Evolutionary conservation across 1,140 invertebrate genomes (phyloP), one percentile per base, ranked within the genome.

Genomic region (Cotesia glomerata): DNA sequence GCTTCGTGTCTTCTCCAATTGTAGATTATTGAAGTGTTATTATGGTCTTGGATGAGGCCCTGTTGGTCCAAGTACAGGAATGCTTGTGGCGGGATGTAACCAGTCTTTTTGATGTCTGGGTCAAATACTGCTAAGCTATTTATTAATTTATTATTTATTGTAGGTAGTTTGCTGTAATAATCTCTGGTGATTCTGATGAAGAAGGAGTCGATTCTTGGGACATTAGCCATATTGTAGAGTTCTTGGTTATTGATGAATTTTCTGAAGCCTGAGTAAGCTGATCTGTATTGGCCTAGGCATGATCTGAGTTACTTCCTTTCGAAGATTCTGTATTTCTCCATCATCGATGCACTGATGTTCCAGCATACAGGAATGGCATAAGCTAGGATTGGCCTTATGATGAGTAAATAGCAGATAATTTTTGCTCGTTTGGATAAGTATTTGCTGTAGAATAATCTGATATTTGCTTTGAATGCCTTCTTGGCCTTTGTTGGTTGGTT

Each of bases 181-280:
- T 78, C 61, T 59, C 75, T 69, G 0, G 62, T 78, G 4, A 78
- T 9, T 64, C 74, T 74, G 13, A 78, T 61, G 0, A 79, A 77
- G 26, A 76, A 77, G 18, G 34, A 70, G 14, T 81, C 76, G 0
- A 78, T 77, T 71, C 78, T 68, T 0, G 71, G 71, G 14, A 81
- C 78, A 0, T 75, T 71, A 2, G 74, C 75, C 45, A 45, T 58
- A 16, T 78, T 52, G 11, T 79, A 77, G 18, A 79, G 13, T 11
- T n/a, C 63, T 69, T 65, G 58, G 7, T 79, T 78, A 4, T 69
- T 68, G 4, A 65, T 73, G 0, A 26, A 52, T 68, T 71, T 69
- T 13, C 39, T 63, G 51, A 62, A 78, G 2, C 77, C 66, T 18
- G 71, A 72, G 0, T 54, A 5, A 0, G 61, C 14, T 0, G 74